A percentile compares a stretch with the other conserved stretches of the same genome.
These are phyloP conservation scores for Peribatodes rhomboidaria DNA, from an alignment of 2,888 invertebrate genomes.

Conservation along the genomic window DNA sequence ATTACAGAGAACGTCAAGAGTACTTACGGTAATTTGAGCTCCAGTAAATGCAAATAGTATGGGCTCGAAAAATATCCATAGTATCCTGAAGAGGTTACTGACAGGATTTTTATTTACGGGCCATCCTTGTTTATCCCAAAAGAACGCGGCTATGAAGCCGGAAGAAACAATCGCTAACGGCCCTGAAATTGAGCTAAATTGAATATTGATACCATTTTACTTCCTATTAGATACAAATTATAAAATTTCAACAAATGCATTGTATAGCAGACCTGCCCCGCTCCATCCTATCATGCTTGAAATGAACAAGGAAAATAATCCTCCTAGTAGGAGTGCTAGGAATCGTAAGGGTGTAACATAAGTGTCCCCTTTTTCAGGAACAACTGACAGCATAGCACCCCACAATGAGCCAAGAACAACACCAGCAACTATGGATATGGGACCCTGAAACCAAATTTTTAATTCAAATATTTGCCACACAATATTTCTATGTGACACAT, in stretches of 20 bases:
- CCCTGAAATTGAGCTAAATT: constrained; percentile 63
- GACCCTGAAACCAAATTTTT: constrained; percentile 75
- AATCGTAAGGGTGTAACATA: constrained; percentile 90
- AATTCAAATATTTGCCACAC: neutral
- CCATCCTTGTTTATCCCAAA: constrained; percentile 92
- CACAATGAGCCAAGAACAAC: constrained; percentile 90
- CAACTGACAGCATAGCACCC: constrained; percentile 90
- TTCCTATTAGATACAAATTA: neutral
- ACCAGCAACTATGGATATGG: constrained; percentile 90
- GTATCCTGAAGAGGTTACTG: constrained; percentile 90
- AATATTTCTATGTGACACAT: neutral
- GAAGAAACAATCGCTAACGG: constrained; percentile 91
- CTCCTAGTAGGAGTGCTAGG: constrained; percentile 90
- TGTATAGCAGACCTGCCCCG: constrained; percentile 79
- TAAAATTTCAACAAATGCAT: constrained; percentile 12
- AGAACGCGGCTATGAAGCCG: constrained; percentile 90
- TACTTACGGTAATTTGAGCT: constrained; percentile 90
- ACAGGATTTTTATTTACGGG: constrained; percentile 91
- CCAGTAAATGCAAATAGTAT: constrained; percentile 95
- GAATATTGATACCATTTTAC: constrained; percentile 26
- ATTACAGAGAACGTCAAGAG: constrained; percentile 34
- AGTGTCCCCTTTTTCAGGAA: constrained; percentile 90
- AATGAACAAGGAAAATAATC: constrained; percentile 92
- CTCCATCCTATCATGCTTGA: constrained; percentile 89
- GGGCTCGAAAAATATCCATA: constrained; percentile 96